Base-by-base conservation (phyloP, 23 tunicate species). In the Ascidia mentula region DNA sequence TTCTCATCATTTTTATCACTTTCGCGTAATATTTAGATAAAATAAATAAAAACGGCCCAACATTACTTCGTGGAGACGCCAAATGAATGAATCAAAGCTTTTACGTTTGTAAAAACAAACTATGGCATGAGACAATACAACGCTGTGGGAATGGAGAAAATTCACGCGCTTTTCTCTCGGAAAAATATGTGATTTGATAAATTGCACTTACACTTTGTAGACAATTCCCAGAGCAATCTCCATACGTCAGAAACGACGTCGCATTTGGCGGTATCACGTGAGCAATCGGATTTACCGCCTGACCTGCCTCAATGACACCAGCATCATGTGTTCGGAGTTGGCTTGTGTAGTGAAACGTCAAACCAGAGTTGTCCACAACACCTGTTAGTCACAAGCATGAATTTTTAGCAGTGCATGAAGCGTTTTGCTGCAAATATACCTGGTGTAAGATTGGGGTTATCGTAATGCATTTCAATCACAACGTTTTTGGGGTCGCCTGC, bases 201-300 rank as follows among this genome's bases (percentile, higher is more conserved):
- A n/a, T n/a, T n/a, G n/a, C n/a, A n/a, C 24, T 53, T 53, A 77
- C 81, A 22, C 45, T 77, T 28, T 81, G 20, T 45, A 78, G 31
- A 65, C 89, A 85, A 6, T 72, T 28, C 22, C 40, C 69, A 22
- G 89, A 22, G 59, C 89, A 85, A 35, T 85, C 78, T 32, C 82
- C 82, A 30, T 76, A 45, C 31, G 42, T 72, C 18, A 71, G 46
- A 78, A 45, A 78, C 15, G 78, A 76, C 40, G 72, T 40, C 0
- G 89, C 89, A 24, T 69, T 69, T 1, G 89, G 89, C 40, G 89
- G 89, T 28, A 85, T 85, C 36, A 78, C 1, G n/a, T 85, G 89
- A 5, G 39, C 26, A 12, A 36, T 15, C 0, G 70, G 71, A 4
- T 20, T 34, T 12, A 85, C 78, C 0, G 46, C 34, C 36, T 45